A percentile compares a stretch with the other conserved stretches of the same genome.
These are phyloP conservation scores for Blomia tropicalis DNA, from an alignment of 2,888 invertebrate genomes.

Conservation along the genomic window DNA sequence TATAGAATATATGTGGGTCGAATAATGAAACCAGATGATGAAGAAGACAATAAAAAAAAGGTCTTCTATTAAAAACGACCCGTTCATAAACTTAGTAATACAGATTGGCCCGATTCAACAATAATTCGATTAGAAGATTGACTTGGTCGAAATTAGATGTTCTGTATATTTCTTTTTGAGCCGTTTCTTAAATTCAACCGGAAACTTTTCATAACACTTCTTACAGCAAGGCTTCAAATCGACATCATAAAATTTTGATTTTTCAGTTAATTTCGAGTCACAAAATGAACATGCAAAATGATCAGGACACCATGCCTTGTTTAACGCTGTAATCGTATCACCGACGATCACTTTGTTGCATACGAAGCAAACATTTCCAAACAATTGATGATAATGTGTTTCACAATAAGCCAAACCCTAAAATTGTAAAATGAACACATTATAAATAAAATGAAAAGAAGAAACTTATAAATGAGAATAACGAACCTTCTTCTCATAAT, in stretches of 20 bases:
- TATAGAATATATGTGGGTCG: too few species aligned
- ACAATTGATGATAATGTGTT: slow-evolving; percentile 94
- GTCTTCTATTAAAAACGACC: background rate
- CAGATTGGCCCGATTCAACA: too few species aligned
- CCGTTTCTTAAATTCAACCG: slow-evolving; percentile 75
- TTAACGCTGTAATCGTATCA: slow-evolving; percentile 91
- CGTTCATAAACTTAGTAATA: too few species aligned
- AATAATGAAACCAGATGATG: background rate
- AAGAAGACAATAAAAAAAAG: background rate
- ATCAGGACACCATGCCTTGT: slow-evolving; percentile 98
- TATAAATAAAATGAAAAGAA: background rate
- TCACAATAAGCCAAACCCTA: slow-evolving; percentile 97
- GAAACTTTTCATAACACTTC: slow-evolving; percentile 93
- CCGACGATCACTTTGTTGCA: slow-evolving; percentile 94
- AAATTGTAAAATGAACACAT: background rate
- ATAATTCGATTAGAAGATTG: slow-evolving; percentile 17
- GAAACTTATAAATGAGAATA: background rate
- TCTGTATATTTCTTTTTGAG: slow-evolving; percentile 38
- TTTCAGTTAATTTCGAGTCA: slow-evolving; percentile 85
- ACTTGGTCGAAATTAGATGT: slow-evolving; percentile 22
- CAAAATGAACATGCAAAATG: slow-evolving; percentile 96
- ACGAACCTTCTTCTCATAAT: slow-evolving; percentile 26
- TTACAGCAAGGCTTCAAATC: slow-evolving; percentile 94
- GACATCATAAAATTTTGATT: slow-evolving; percentile 94
- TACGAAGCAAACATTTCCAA: slow-evolving; percentile 94